Conservation (phyloP, 2,113 vertebrate genomes). For the Emydocephalus ijimae region DNA sequence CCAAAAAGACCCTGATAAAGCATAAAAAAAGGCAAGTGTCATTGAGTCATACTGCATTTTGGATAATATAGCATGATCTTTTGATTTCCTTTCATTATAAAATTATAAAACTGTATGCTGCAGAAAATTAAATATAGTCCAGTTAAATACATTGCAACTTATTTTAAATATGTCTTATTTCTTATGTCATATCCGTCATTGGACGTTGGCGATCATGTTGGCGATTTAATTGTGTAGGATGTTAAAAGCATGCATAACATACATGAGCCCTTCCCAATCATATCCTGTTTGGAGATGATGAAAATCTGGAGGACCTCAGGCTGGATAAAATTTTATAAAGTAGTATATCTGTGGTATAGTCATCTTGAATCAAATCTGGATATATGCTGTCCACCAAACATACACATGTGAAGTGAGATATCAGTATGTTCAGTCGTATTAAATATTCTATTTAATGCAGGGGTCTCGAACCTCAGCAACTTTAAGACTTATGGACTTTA, state of each 20-base stretch:
- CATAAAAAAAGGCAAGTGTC: slow-evolving; percentile 87
- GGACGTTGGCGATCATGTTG: too few species aligned
- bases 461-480: too few species aligned
- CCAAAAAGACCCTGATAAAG: slow-evolving; percentile 93
- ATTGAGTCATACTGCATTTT: rapidly evolving
- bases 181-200: too few species aligned
- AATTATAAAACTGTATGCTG: background rate
- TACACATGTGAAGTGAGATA: background rate
- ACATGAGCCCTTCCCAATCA: background rate
- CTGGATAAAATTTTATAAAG: background rate
- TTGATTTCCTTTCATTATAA: background rate
- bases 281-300: background rate
- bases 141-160: background rate
- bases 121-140: background rate
- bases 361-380: background rate
- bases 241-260: background rate
- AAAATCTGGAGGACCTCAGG: background rate
- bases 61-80: background rate
- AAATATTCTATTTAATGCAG: background rate
- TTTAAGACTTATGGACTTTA: too few species aligned
- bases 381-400: background rate
- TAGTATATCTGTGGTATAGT: background rate
- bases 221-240: background rate
- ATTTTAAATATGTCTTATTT: background rate
- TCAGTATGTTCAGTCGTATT: background rate